Conservation (phyloP, 2,113 vertebrate species). For the Ciconia boyciana region DNA sequence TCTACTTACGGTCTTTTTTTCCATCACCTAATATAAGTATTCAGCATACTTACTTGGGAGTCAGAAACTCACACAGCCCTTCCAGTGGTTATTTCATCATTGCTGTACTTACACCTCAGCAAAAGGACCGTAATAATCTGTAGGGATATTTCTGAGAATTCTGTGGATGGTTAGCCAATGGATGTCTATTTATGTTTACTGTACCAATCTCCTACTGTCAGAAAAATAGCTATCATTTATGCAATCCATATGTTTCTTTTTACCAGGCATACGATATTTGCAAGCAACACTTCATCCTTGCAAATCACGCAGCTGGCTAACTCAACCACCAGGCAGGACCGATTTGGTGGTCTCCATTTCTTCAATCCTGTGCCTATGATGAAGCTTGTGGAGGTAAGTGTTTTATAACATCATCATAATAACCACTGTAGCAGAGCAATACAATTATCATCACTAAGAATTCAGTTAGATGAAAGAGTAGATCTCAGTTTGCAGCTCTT, state of each 20-base stretch:
- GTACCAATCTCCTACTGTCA: background rate
- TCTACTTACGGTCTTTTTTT: background rate
- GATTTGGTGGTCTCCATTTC: conserved; percentile 95
- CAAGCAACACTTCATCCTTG: conserved; percentile 96
- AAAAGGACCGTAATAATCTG: background rate
- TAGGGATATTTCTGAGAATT: background rate
- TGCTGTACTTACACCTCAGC: background rate
- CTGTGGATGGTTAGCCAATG: background rate
- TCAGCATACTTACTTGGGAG: background rate
- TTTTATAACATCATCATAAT: background rate
- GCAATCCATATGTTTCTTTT: background rate
- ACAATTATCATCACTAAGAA: background rate
- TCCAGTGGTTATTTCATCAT: background rate
- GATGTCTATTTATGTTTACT: background rate
- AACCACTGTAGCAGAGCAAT: background rate
- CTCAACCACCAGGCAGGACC: conserved; percentile 87
- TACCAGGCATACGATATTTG: conserved; percentile 90
- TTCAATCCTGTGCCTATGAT: conserved; percentile 98
- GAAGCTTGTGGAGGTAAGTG: conserved; percentile 92
- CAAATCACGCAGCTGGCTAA: conserved; percentile 88
- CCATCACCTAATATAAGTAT: background rate
- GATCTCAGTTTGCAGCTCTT: background rate
- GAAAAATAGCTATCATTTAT: background rate
- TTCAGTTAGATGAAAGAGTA: background rate
- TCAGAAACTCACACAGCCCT: background rate